Base-by-base conservation (phyloP, 2,888 invertebrate genomes). In the Toxonevra muliebris region DNA sequence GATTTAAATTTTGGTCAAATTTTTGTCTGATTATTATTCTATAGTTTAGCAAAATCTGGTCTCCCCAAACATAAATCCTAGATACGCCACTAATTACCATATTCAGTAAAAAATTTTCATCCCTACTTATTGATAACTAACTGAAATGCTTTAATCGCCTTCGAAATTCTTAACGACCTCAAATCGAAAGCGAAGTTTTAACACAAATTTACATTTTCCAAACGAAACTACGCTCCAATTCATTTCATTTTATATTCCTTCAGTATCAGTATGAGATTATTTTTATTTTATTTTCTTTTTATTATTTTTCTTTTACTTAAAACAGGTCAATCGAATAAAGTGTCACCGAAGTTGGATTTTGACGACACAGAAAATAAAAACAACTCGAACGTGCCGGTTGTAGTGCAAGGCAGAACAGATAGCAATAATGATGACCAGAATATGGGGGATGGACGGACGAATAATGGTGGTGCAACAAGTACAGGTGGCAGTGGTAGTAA, bases 301-400 rank as follows among this genome's bases (percentile, higher is more conserved):
- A 52, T 62, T 58, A 17, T 50, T 59, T 13, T 59, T 64, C 41
- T 3, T 19, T 11, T 54, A 41, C 41, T 60, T 60, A 58, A 76
- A 74, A 71, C 74, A 83, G 84, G 79, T 72, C 82, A 84, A 73
- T 75, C 80, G 73, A 78, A 72, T 71, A 80, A 80, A 75, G 77
- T 85, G 63, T 81, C 83, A 45, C 76, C 85, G 65, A 86, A 85
- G 75, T 72, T 85, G 71, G 85, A 85, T 78, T 84, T 86, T 74
- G 80, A 82, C 71, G 84, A 82, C 42, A 71, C 73, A 48, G 80
- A 80, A 13, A 72, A 69, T 19, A 76, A 73, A 50, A 77, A 66
- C 53, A 76, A 74, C 64, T 74, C 82, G 60, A 77, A 79, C 59
- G 76, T 77, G 65, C 76, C 79, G 8, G 71, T 75, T 59, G 20